These are phyloP conservation scores for Grallaria varia DNA, from an alignment of 2,113 vertebrate species.

Conservation along the genomic window DNA sequence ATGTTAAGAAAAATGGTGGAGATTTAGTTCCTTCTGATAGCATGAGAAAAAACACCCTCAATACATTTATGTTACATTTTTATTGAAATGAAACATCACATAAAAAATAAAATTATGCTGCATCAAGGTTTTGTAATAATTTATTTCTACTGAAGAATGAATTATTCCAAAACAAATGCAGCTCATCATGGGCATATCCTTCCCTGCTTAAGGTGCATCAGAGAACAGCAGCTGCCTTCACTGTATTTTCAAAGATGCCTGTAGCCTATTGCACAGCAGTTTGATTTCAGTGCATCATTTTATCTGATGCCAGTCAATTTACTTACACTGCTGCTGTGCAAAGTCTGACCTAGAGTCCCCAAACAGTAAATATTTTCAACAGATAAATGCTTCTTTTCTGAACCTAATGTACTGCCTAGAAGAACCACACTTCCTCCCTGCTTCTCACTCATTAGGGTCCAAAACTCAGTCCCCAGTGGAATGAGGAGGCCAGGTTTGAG, in stretches of 20 bases:
- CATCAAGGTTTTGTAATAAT: constrained; percentile 10
- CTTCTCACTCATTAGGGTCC: neutral
- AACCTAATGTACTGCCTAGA: constrained; percentile 11
- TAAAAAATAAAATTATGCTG: constrained; percentile 22
- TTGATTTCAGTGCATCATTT: neutral
- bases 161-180: constrained; percentile 14
- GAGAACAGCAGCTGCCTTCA: neutral
- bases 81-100: constrained; percentile 4
- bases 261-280: neutral
- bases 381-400: neutral
- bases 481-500: neutral
- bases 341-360: neutral
- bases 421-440: neutral
- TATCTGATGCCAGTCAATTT: neutral
- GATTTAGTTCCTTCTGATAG: neutral
- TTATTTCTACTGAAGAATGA: neutral
- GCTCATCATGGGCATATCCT: neutral
- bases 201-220: neutral
- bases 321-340: neutral
- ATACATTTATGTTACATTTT: neutral
- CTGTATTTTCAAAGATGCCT: neutral
- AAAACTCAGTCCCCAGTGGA: neutral
- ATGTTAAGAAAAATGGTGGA: neutral
- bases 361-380: neutral
- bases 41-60: neutral